Evolutionary conservation across 2,797 vertebrate genomes (phyloP), one percentile per base, ranked within the genome.

Genomic region (Serranus cabrilla): DNA sequence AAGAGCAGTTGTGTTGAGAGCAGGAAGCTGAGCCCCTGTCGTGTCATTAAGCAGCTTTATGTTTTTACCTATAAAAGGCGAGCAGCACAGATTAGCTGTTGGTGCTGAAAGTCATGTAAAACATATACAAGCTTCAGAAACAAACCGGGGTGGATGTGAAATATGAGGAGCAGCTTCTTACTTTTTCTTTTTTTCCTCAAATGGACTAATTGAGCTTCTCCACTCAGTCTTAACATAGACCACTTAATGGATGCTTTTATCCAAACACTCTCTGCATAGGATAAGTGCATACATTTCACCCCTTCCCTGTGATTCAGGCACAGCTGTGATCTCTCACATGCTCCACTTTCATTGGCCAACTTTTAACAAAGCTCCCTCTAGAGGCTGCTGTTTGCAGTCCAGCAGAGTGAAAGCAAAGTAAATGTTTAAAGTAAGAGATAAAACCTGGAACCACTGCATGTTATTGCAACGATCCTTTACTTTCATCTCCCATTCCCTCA

Each of bases 171-270:
- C 62, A 21, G 7, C 58, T 13, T 73, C 14, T 57, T 23, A 2
- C 2, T 14, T 20, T 21, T 50, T 11, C 14, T 17, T 31, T n/a
- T 17, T 31, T 17, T 6, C 47, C 55, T 52, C 40, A 70, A 51
- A 55, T 55, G 51, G 43, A 61, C 50, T 62, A 82, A 74, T 69
- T 80, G 70, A 71, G 54, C 55, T 42, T 71, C 65, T 54, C 61
- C 55, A 13, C 47, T 63, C 39, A 21, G 23, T 57, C 52, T 65
- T 27, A 65, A 47, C 51, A 51, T 8, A 13, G 20, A 75, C 5
- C 58, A 25, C 71, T 67, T 76, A 77, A 76, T 66, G 78, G 75
- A 58, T 61, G 74, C 61, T 79, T 78, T 73, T 57, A 82, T 73
- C 60, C 64, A 25, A 54, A 54, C 55, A 46, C 61, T 61, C 39